phyloP scores from a whole-genome alignment of 2,888 invertebrate species.

The Tetrapedia diversipes region DNA sequence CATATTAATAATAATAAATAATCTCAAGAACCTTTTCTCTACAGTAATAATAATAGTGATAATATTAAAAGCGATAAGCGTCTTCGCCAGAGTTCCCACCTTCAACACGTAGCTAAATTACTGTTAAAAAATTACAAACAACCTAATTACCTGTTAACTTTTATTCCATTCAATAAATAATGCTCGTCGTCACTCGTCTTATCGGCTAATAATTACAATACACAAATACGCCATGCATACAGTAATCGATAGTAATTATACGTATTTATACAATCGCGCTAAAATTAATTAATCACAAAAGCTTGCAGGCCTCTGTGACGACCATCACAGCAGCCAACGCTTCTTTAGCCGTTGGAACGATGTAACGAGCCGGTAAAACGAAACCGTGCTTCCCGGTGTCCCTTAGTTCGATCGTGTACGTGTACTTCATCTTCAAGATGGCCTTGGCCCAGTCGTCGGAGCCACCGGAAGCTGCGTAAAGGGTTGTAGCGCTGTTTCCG shows the following conservation, averaged over 20 bases:
- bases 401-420: conserved; percentile 94
- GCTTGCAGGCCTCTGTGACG: conserved; percentile 84
- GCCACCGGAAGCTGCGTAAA: conserved; percentile 92
- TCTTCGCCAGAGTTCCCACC: conserved; percentile 79
- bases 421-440: conserved; percentile 90
- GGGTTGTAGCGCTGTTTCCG: conserved; percentile 90
- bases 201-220: conserved; percentile 19
- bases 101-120: conserved; percentile 75
- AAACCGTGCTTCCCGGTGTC: conserved; percentile 94
- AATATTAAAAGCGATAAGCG: too few species aligned
- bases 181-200: conserved; percentile 14
- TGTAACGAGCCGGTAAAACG: conserved; percentile 91
- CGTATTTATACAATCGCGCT: conserved; percentile 42
- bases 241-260: conserved; percentile 6
- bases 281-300: conserved; percentile 40
- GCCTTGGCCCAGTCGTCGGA: conserved; percentile 97
- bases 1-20: too few species aligned
- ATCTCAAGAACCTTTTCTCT: too few species aligned
- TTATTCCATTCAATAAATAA: conserved; percentile 59
- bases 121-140: conserved; percentile 18
- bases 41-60: too few species aligned
- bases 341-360: conserved; percentile 90
- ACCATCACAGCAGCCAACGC: conserved; percentile 89
- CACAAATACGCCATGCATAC: conserved; percentile 8
- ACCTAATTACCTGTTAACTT: too few species aligned